Base-by-base conservation (phyloP, 2,797 vertebrate genomes). In the Anas acuta region DNA sequence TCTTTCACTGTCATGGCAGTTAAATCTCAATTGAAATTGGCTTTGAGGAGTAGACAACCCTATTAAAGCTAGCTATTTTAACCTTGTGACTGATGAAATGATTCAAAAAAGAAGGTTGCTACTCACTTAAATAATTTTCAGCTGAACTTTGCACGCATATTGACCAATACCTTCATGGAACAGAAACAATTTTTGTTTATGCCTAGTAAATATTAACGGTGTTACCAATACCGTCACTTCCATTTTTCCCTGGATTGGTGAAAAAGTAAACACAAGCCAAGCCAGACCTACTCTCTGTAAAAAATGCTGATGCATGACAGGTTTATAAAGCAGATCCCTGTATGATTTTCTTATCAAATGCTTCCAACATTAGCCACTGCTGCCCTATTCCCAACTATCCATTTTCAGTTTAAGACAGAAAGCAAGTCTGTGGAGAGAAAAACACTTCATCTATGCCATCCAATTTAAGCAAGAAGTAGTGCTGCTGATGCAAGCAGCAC, bases 51-150 rank as follows among this genome's bases (percentile, higher is more conserved):
- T 60, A 88, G 91, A 90, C 93, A 97, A 84, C 53, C 43, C 60
- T 47, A 84, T 78, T 91, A 97, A 93, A 93, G 91, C 71, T 13
- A 93, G 56, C 56, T 95, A 87, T 91, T 92, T 96, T 93, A 94
- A 95, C 91, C 92, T 86, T 73, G 62, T 86, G 92, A 84, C 71
- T 95, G 95, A 96, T 81, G 91, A 93, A 92, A 96, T 76, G 90
- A 81, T 91, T 96, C 43, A 72, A 72, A 64, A 94, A 82, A 65
- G 41, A 26, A 66, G 32, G 58, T 4, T 96, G 47, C 41, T 90
- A 92, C 74, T 91, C 57, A 62, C 54, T 79, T 91, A 96, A 65
- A 62, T 54, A 69, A 73, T 66, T 92, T 92, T 92, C 43, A 89
- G 78, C 51, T 37, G 76, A 90, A 70, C 28, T 78, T 47, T 51